Evolutionary conservation across 2,113 vertebrate genomes (phyloP).

Genomic region (Redunca redunca): DNA sequence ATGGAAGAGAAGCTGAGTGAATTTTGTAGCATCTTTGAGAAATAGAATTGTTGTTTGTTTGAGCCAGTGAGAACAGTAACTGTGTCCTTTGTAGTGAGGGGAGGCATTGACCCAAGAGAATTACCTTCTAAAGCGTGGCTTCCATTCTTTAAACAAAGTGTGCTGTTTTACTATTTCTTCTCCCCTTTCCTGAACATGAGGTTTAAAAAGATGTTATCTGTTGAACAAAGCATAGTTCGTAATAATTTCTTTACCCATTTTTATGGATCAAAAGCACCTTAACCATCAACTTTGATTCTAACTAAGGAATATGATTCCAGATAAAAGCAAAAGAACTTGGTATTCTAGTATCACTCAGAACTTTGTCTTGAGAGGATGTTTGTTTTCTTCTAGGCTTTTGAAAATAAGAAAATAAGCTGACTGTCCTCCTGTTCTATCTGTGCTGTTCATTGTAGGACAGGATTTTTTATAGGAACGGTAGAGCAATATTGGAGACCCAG

Average conservation of each 20-base stretch:
- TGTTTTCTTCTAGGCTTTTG: conserved; percentile 5
- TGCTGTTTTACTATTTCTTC: not conserved
- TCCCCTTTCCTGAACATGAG: not conserved
- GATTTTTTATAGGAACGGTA: conserved; percentile 1
- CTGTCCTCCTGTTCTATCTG: not conserved
- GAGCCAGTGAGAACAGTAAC: not conserved
- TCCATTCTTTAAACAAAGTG: conserved; percentile 17
- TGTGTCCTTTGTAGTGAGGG: not conserved
- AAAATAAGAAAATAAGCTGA: not conserved
- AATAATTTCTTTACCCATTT: conserved; percentile 6
- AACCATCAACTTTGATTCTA: not conserved
- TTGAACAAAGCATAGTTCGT: not conserved
- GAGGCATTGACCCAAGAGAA: not conserved
- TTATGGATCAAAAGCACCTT: not conserved
- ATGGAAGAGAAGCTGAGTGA: not conserved
- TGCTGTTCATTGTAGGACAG: not conserved
- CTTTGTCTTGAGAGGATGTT: not conserved
- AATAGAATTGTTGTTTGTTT: not conserved
- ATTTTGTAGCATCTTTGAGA: conserved; percentile 9
- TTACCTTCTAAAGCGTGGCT: not conserved
- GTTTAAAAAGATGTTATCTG: not conserved
- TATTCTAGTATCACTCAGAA: not conserved
- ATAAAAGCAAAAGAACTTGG: not conserved
- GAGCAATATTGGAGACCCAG: not conserved
- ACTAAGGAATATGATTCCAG: not conserved